Base-by-base conservation (phyloP, 2,797 vertebrate species). In the Tenualosa ilisha region DNA sequence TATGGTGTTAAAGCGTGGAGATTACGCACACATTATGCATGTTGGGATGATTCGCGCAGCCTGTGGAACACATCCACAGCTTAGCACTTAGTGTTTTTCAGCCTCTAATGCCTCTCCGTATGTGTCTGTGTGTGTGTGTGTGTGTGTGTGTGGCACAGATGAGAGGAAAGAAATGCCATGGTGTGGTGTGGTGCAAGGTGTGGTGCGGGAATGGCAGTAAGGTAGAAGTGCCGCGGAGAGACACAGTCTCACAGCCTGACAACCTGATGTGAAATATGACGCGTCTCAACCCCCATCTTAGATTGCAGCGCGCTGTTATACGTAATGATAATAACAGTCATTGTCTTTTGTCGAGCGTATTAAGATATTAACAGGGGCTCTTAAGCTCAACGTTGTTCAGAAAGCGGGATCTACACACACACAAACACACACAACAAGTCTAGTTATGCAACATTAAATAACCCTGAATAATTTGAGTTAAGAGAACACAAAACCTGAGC, bases 1-100 rank as follows among this genome's bases (percentile, higher is more conserved):
- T 37, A 82, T 84, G 85, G 88, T 87, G 86, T 85, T 86, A 90
- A 90, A 88, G 63, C 82, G 82, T 43, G 51, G 85, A 89, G 87
- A 89, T 89, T 89, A 85, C 79, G 84, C 84, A 82, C 56, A 84
- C 81, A 86, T 90, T 85, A 83, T 83, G 54, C 65, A 43, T 72
- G 82, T 86, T 53, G n/a, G 82, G 83, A n/a, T n/a, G 61, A 4
- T 85, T 81, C 72, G 49, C 51, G 37, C 85, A 51, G 81, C 75
- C 65, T 84, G 84, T 49, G 50, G 46, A 51, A 51, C 50, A 51
- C 50, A 50, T 50, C 68, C 81, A 86, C 85, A 79, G 82, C 82
- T 87, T 85, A 87, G 26, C 63, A 50, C 84, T 51, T 40, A 56
- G 40, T 2, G 81, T 72, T 40, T 15, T 15, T 17, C 3, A 40